Base-by-base conservation (phyloP, 1,140 invertebrate species). In the Gryllus bimaculatus region DNA sequence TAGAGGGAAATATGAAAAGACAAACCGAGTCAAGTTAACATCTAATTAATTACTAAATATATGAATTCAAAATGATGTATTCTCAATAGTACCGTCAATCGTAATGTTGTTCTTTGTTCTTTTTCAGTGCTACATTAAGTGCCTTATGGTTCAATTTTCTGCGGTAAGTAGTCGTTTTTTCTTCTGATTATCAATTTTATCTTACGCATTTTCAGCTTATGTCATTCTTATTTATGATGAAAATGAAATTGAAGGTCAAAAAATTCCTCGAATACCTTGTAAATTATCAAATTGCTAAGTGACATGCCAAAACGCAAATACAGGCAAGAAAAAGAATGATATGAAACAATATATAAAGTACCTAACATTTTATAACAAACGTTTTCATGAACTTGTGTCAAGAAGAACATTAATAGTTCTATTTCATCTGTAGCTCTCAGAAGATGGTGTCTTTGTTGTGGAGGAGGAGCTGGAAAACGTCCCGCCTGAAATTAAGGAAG, bases 381-480 rank as follows among this genome's bases (percentile, higher is more conserved):
- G 5, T 18, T 18, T 3, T 20, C 73, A 18, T 73, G 4, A 18
- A 73, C 73, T 2, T 20, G 20, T 18, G 73, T 20, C 15, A 20
- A 20, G 5, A 3, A 18, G 2, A 18, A 4, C 15, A 18, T 73
- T 18, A 18, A 20, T 73, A 13, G 54, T 66, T 66, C 7, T 1
- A 10, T 66, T 3, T 10, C 54, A 10, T 66, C 54, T 7, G 7
- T 20, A 75, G 74, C 20, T 75, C 10, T 26, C 74, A 12, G 20
- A 75, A 21, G 74, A 47, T 20, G 74, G 74, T 13, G 74, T 26
- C 1, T 75, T 75, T 20, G 74, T 75, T 10, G 20, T 75, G 47
- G 74, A 75, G n/a, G 74, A 75, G 20, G 74, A 21, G 20, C 20
- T 75, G 74, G 47, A 75, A 13, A 75, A 75, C n/a, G 74, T 75